Conservation (phyloP, 2,113 vertebrate genomes). For the Psephotus haematonotus region DNA sequence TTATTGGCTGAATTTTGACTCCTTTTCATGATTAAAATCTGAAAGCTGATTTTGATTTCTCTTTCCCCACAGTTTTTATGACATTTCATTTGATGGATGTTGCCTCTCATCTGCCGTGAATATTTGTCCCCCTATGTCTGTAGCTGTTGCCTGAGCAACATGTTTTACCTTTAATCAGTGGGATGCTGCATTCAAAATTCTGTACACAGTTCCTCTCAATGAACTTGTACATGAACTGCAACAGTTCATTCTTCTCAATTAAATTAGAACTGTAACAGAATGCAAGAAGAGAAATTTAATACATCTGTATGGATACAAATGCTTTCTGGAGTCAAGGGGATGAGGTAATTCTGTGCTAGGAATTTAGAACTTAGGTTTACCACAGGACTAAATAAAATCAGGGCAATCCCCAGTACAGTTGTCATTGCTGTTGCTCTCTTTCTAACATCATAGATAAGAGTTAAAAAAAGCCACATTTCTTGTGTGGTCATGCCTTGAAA, state of each 20-base stretch:
- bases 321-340: not conserved
- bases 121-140: not conserved
- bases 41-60: slow-evolving; percentile 1
- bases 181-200: not conserved
- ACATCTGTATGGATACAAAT: not conserved
- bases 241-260: not conserved
- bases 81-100: slow-evolving; percentile 5
- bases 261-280: slow-evolving; percentile 1
- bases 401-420: not conserved
- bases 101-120: not conserved
- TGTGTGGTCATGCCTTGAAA: not conserved
- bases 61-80: not conserved
- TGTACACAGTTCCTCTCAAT: not conserved
- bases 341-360: not conserved
- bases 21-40: slow-evolving; percentile 23
- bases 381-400: not conserved
- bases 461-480: not conserved
- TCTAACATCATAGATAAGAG: not conserved
- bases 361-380: not conserved
- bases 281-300: not conserved
- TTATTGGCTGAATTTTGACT: slow-evolving; percentile 34
- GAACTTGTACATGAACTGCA: not conserved
- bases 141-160: slow-evolving; percentile 27
- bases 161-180: not conserved
- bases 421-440: not conserved